Evolutionary conservation across 2,113 vertebrate genomes (phyloP).

Genomic region (Echinops telfairi): DNA sequence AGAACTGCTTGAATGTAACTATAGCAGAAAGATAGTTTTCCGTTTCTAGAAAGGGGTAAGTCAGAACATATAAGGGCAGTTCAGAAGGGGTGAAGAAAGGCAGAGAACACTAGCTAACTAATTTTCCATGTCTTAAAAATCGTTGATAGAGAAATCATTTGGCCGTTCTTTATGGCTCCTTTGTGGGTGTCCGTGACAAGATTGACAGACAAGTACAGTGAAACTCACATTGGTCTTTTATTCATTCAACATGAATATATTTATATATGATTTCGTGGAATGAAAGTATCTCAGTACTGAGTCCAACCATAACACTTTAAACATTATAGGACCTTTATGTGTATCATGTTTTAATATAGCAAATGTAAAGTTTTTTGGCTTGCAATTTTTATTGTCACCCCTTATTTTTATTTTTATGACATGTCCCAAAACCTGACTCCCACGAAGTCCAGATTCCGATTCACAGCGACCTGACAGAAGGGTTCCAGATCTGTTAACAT

Average conservation of each 20-base stretch:
- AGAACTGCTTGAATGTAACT: constrained; percentile 51
- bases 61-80: constrained; percentile 21
- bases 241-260: not conserved
- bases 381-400: constrained; percentile 33
- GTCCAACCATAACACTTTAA: constrained; percentile 56
- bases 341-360: constrained; percentile 49
- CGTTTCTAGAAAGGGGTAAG: constrained; percentile 40
- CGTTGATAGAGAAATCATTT: constrained; percentile 67
- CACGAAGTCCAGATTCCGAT: no score
- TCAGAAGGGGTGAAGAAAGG: not conserved
- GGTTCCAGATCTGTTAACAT: no score
- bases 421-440: not conserved
- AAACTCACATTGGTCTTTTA: no score
- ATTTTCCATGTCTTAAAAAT: not conserved
- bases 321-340: constrained; percentile 32
- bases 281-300: constrained; percentile 37
- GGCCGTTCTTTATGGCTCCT: constrained; percentile 44
- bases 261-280: constrained; percentile 40
- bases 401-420: not conserved
- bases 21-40: constrained; percentile 16
- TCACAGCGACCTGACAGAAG: no score
- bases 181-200: constrained; percentile 40
- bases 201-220: not conserved
- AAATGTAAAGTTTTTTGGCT: constrained; percentile 40
- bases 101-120: constrained; percentile 51